Evolutionary conservation across 1,140 invertebrate genomes (phyloP), one percentile per base, ranked within the genome.

Genomic region (Sesamia nonagrioides): DNA sequence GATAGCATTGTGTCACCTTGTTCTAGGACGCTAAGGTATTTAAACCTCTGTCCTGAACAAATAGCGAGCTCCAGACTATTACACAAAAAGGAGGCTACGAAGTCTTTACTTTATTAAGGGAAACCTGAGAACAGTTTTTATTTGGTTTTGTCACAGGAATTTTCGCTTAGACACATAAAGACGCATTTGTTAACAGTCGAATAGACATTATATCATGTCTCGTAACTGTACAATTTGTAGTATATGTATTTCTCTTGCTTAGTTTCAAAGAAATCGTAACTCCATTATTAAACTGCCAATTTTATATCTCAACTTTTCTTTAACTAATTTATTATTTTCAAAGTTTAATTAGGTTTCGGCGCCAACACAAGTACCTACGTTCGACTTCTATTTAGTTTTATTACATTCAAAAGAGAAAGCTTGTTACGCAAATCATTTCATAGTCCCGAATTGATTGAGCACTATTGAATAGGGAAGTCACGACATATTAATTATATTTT

Each of bases 351-450:
- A 52, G 66, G 27, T 8, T n/a, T 7, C 18, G 21, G 17, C 9
- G 54, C 21, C 21, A 56, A 9, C 18, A 56, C 35, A 72, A 50
- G n/a, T n/a, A 58, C 71, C 75, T 80, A n/a, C n/a, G n/a, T n/a
- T 77, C 74, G 60, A 82, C 27, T 69, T 17, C 56, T 21, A 74
- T 50, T 73, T 66, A 50, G 18, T 69, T 76, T 63, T 80, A 80
- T 75, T 76, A 75, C 18, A 60, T 73, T 69, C 54, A 78, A 78
- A 80, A 50, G 61, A 78, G 79, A 83, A 83, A 83, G 78, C 78
- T 15, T 8, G 69, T 83, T 80, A 78, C 48, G 78, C 69, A 82
- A 78, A 71, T 37, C 37, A 66, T 79, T 79, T 69, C 21, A 56
- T 75, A 75, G 37, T 40, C 68, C 71, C 71, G 71, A 73, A 73